Conservation (phyloP, 2,797 vertebrate genomes). For the Serranus cabrilla region DNA sequence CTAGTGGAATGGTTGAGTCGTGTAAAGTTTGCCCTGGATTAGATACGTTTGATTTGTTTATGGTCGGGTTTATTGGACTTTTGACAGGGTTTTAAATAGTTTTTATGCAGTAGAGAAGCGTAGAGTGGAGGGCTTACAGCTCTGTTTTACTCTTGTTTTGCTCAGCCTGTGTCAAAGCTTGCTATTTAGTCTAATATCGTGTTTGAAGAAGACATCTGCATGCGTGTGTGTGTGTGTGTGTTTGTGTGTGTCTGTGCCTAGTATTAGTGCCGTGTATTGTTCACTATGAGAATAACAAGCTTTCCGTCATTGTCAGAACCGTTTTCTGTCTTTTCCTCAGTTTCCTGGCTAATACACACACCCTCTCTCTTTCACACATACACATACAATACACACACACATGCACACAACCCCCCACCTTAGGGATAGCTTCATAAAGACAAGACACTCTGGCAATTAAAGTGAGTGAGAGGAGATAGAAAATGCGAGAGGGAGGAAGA, state of each 20-base stretch:
- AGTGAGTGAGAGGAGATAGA: conserved; percentile 40
- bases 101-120: conserved; percentile 9
- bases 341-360: conserved; percentile 19
- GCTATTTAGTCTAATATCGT: conserved; percentile 42
- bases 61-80: conserved; percentile 25
- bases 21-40: conserved; percentile 56
- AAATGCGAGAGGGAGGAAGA: not conserved
- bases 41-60: conserved; percentile 52
- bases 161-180: conserved; percentile 12
- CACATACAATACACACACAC: not conserved
- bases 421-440: conserved; percentile 66
- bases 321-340: conserved; percentile 38
- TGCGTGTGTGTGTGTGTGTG: not conserved
- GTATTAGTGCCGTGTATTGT: conserved; percentile 14
- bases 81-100: conserved; percentile 21
- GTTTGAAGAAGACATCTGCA: conserved; percentile 8
- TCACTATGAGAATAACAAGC: conserved; percentile 61
- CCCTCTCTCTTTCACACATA: not conserved
- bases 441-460: conserved; percentile 68
- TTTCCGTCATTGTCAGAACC: conserved; percentile 36
- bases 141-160: conserved; percentile 33
- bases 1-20: conserved; percentile 33
- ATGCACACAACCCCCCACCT: conserved; percentile 27
- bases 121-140: conserved; percentile 10
- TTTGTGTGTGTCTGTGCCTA: not conserved